phyloP scores from a whole-genome alignment of 2,888 invertebrate genomes.

The Erynnis tages region DNA sequence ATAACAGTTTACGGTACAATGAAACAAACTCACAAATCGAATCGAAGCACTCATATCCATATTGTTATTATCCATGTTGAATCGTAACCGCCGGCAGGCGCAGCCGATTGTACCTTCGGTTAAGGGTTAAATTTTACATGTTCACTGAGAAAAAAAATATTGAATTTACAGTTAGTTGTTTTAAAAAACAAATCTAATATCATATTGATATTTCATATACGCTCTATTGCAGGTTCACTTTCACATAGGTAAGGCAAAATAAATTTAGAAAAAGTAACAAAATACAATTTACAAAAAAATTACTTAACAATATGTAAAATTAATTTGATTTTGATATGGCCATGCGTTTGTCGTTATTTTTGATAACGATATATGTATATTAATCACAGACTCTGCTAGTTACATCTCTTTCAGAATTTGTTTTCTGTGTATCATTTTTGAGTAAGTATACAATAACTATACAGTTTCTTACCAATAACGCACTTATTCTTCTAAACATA shows the following conservation, averaged over 20 bases:
- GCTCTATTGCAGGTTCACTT: slow-evolving; percentile 21
- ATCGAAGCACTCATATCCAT: slow-evolving; percentile 42
- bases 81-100: slow-evolving; percentile 7
- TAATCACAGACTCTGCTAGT: slow-evolving; percentile 75
- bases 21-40: slow-evolving; percentile 54
- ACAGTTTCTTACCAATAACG: slow-evolving; percentile 74
- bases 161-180: neutral
- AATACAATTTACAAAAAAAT: slow-evolving; percentile 43
- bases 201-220: neutral
- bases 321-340: slow-evolving; percentile 78
- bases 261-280: slow-evolving; percentile 46
- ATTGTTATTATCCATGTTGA: neutral
- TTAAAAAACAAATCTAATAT: neutral
- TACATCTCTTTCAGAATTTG: slow-evolving; percentile 58
- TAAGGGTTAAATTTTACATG: neutral
- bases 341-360: slow-evolving; percentile 66
- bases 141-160: slow-evolving; percentile 1
- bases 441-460: slow-evolving; percentile 69
- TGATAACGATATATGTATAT: slow-evolving; percentile 71
- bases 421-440: slow-evolving; percentile 58
- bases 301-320: slow-evolving; percentile 65
- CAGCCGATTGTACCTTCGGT: neutral
- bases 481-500: slow-evolving; percentile 75
- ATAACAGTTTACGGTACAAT: slow-evolving; percentile 71
- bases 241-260: slow-evolving; percentile 47